Evolutionary conservation across 2,888 invertebrate species (phyloP).

Genomic region (Chamaedrilus cognettii): DNA sequence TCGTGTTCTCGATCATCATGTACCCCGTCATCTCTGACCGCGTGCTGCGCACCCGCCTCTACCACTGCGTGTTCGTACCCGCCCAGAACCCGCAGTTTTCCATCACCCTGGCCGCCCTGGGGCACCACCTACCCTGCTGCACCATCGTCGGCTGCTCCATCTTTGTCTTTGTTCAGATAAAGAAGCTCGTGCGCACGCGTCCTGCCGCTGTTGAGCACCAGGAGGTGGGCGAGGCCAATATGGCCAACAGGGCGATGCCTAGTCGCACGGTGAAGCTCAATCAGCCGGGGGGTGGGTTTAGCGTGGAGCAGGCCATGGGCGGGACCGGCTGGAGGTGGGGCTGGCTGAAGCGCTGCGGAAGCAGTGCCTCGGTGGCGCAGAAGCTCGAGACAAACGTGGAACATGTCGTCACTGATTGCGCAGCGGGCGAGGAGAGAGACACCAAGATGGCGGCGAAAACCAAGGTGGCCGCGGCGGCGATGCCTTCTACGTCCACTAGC

Average conservation of each 20-base stretch:
- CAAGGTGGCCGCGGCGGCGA: background rate
- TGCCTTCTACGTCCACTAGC: no score
- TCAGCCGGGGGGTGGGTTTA: background rate
- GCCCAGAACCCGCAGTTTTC: slow-evolving; percentile 49
- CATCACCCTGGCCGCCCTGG: slow-evolving; percentile 48
- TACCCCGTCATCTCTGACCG: no score
- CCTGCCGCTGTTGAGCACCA: background rate
- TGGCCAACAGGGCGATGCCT: background rate
- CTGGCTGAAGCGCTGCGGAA: background rate
- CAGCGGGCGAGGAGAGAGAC: background rate
- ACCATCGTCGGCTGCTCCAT: slow-evolving; percentile 47
- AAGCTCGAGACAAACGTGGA: background rate
- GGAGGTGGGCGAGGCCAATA: background rate
- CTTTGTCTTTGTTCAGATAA: slow-evolving; percentile 43
- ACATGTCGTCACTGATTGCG: background rate
- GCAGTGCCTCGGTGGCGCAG: background rate
- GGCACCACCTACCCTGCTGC: slow-evolving; percentile 49
- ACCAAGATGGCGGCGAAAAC: background rate
- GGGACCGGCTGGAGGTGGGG: no score
- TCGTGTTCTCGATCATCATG: no score
- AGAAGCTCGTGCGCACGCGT: slow-evolving; percentile 15
- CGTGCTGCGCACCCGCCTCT: no score
- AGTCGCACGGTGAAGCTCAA: background rate
- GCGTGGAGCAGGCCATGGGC: background rate
- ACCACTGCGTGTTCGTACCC: slow-evolving; percentile 50